These are phyloP conservation scores for Ectobius pallidus DNA, from an alignment of 2,888 invertebrate species.

Conservation along the genomic window DNA sequence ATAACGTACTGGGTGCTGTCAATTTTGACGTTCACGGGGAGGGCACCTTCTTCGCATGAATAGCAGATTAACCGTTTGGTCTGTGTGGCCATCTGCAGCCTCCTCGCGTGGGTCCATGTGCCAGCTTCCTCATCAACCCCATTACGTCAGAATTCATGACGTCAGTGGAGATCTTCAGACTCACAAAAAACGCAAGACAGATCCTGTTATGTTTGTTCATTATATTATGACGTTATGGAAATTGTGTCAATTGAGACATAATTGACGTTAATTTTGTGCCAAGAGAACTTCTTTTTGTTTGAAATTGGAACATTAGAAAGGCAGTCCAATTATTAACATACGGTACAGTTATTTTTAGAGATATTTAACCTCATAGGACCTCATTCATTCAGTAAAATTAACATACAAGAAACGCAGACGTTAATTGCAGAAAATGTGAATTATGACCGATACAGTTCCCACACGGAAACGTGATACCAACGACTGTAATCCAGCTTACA, in stretches of 20 bases:
- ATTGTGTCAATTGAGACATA: slow-evolving; percentile 8
- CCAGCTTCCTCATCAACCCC: background rate
- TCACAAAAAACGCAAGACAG: slow-evolving; percentile 1
- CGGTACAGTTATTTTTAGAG: slow-evolving; percentile 3
- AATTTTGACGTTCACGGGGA: too few species aligned
- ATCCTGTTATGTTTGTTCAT: slow-evolving; percentile 23
- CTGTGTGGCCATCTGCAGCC: too few species aligned
- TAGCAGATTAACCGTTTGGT: too few species aligned
- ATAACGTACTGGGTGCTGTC: too few species aligned
- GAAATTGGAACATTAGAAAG: slow-evolving; percentile 6
- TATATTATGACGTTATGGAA: slow-evolving; percentile 26
- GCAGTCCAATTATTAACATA: slow-evolving; percentile 1
- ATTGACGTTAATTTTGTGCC: slow-evolving; percentile 34
- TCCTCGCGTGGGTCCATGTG: background rate
- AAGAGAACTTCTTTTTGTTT: background rate
- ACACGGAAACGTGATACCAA: too few species aligned
- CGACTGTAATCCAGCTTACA: too few species aligned
- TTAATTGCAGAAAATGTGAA: background rate
- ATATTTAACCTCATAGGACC: slow-evolving; percentile 4
- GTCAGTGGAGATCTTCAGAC: slow-evolving; percentile 11
- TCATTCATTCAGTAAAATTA: background rate
- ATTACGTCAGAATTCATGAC: slow-evolving; percentile 10
- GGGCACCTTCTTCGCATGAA: too few species aligned
- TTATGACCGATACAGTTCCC: too few species aligned
- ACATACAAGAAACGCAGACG: background rate